Evolutionary conservation across 2,888 invertebrate genomes (phyloP), one percentile per base, ranked within the genome.

Genomic region (Melipona beecheii): DNA sequence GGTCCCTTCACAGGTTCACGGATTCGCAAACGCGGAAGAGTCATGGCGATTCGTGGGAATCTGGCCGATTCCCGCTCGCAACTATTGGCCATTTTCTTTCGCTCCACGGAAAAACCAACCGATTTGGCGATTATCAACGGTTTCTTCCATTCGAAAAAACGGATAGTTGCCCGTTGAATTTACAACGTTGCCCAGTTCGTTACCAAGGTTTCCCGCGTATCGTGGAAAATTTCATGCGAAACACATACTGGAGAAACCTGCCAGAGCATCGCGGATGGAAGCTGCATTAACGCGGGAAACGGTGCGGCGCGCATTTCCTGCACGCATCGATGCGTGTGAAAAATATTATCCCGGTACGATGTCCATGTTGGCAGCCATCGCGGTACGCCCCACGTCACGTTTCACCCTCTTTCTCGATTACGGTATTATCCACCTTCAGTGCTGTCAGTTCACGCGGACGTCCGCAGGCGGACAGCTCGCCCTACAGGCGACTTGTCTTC

Each of bases 261-360:
- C 13, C 2, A 15, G 19, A 19, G 17, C 4, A 27, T 9, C 17
- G 19, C 15, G 17, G 9, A 17, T 21, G n/a, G 65, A 65, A 43
- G 36, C 15, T 15, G 65, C 11, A 21, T 15, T 4, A 31, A 15
- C 19, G 21, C 15, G 17, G 64, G 36, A 74, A 68, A 24, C 73
- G 69, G 65, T 27, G 4, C 68, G 58, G 15, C 31, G 54, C 9
- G 50, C 56, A 36, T 77, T 77, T 77, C 64, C 73, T 31, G 69
- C 54, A 43, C 52, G 76, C 81, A 73, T 36, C 77, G 77, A 68
- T 50, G 81, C 81, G 69, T 36, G 73, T 31, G 68, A 73, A 69
- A 77, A 73, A 68, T 69, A 68, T 66, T 31, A 49, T 65, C 27
- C 19, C 52, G 2, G n/a, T 15, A n/a, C 5, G n/a, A n/a, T 13